phyloP scores from a whole-genome alignment of 2,888 invertebrate genomes.

The Notodonta ziczac region DNA sequence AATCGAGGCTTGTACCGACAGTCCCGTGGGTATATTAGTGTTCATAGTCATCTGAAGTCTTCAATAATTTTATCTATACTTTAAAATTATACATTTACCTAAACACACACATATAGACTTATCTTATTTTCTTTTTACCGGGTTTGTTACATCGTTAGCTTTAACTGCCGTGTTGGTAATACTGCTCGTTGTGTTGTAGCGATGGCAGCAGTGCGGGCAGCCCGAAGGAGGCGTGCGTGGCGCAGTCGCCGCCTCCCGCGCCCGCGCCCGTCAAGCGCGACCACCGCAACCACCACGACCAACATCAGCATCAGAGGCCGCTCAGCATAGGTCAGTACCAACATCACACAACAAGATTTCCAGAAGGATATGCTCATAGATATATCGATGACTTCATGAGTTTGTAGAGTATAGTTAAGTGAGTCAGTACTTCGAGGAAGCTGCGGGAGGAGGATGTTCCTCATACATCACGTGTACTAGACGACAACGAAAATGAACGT shows the following conservation, averaged over 20 bases:
- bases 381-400: neutral
- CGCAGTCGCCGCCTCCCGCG: constrained; percentile 71
- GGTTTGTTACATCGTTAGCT: neutral
- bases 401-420: too few species aligned
- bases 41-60: too few species aligned
- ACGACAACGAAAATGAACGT: too few species aligned
- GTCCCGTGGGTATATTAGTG: too few species aligned
- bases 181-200: constrained; percentile 45
- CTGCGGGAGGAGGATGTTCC: too few species aligned
- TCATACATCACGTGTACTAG: too few species aligned
- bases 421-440: too few species aligned
- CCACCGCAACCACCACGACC: constrained; percentile 35
- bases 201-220: constrained; percentile 81
- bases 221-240: constrained; percentile 78
- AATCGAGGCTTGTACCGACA: too few species aligned
- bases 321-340: constrained; percentile 28
- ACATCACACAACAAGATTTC: neutral
- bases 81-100: too few species aligned
- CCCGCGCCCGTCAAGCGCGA: constrained; percentile 53
- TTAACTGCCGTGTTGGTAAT: neutral
- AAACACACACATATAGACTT: too few species aligned
- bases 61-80: too few species aligned
- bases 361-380: neutral
- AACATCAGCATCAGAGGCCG: constrained; percentile 41
- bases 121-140: too few species aligned